These are phyloP conservation scores for Pungitius pungitius DNA, from an alignment of 2,113 vertebrate species.

Conservation along the genomic window DNA sequence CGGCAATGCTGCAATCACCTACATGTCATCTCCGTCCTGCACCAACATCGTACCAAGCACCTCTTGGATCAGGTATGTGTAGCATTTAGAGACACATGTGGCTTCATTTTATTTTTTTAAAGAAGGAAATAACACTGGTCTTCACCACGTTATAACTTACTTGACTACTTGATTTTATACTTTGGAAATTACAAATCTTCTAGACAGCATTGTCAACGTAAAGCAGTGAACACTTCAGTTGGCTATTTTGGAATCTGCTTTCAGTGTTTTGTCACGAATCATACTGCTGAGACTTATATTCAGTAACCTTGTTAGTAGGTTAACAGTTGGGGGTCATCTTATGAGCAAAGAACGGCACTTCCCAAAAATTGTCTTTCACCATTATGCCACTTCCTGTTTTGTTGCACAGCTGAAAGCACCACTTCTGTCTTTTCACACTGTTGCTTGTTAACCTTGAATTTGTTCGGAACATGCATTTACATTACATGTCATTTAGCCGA, in stretches of 20 bases:
- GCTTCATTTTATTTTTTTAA: neutral
- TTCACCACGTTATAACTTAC: neutral
- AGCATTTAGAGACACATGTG: neutral
- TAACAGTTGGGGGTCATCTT: neutral
- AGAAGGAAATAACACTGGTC: neutral
- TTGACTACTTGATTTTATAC: neutral
- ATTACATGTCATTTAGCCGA: too few species aligned
- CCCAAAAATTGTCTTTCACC: conserved; percentile 13
- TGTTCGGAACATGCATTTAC: neutral
- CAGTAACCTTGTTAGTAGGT: neutral
- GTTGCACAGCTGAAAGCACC: neutral
- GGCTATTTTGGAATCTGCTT: neutral
- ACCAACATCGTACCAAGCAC: conserved; percentile 25
- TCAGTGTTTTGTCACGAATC: neutral
- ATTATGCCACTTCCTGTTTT: conserved; percentile 23
- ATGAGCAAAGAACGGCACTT: conserved; percentile 25
- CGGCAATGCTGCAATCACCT: conserved; percentile 35
- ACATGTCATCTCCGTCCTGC: conserved; percentile 58
- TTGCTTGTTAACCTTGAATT: neutral
- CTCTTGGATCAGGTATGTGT: conserved; percentile 62
- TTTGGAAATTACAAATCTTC: neutral
- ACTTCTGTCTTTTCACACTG: conserved; percentile 14
- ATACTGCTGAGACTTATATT: neutral
- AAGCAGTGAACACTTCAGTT: neutral
- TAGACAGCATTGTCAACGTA: neutral